Conservation (phyloP, 2,797 vertebrate genomes). For the Helostoma temminkii region DNA sequence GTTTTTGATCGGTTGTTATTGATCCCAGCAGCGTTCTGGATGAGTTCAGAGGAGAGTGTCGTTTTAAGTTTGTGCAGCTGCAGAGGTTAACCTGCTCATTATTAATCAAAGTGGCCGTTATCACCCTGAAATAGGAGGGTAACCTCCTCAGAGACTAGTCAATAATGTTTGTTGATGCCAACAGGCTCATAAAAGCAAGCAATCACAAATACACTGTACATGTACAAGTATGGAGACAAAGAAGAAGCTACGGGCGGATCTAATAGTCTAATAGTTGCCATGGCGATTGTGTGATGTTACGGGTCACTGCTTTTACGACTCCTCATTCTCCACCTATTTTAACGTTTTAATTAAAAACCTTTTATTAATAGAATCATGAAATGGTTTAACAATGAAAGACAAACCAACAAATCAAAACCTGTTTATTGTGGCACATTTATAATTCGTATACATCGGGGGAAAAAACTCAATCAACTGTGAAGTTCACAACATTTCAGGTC, state of each 20-base stretch:
- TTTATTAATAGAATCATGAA: not conserved
- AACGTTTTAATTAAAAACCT: not conserved
- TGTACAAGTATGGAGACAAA: not conserved
- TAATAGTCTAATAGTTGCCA: constrained; percentile 55
- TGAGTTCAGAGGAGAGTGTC: not conserved
- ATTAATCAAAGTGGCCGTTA: constrained; percentile 44
- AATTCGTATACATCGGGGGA: not conserved
- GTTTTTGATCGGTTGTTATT: constrained; percentile 11
- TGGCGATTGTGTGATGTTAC: constrained; percentile 52
- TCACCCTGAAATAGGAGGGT: constrained; percentile 24
- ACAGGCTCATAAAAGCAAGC: not conserved
- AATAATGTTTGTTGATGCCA: not conserved
- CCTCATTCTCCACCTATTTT: not conserved
- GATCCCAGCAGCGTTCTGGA: not conserved
- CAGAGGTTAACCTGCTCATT: constrained; percentile 53
- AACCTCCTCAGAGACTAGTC: constrained; percentile 2
- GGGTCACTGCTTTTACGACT: constrained; percentile 15
- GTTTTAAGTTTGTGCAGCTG: not conserved
- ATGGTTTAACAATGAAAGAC: not conserved
- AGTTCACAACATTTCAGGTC: constrained; percentile 5
- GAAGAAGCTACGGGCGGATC: constrained; percentile 13
- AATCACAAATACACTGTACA: not conserved
- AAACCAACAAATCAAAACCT: not conserved
- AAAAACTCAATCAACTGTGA: constrained; percentile 27
- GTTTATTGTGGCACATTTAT: not conserved